A percentile compares a stretch with the other conserved stretches of the same genome.
phyloP scores from a whole-genome alignment of 1,140 invertebrate genomes.

The Thalassaphorura encarpata region DNA sequence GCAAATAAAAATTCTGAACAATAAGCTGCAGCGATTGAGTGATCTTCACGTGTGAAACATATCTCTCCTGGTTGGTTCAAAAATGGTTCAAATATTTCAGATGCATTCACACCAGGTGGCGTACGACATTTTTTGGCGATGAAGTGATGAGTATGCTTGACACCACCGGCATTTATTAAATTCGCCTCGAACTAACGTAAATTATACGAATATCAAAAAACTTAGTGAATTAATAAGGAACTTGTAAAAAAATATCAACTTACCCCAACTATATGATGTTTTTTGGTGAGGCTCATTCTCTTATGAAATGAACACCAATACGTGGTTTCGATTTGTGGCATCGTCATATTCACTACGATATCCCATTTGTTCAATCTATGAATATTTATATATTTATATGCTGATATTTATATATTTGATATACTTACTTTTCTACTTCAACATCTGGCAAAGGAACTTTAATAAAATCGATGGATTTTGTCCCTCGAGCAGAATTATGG shows the following conservation, averaged over 20 bases:
- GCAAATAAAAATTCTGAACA: background rate
- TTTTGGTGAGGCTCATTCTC: background rate
- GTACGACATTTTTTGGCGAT: conserved; percentile 3
- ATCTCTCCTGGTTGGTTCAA: background rate
- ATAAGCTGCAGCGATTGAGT: background rate
- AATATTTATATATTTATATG: background rate
- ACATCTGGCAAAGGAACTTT: background rate
- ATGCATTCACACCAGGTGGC: background rate
- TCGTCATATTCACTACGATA: background rate
- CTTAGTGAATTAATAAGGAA: background rate
- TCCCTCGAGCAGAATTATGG: conserved; percentile 9
- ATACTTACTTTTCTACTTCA: background rate
- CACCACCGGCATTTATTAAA: background rate
- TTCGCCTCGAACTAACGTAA: conserved; percentile 7
- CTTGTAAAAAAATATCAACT: background rate
- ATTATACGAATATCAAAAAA: background rate
- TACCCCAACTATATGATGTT: conserved; percentile 19
- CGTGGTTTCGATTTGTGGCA: conserved; percentile 2
- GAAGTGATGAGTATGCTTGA: conserved; percentile 19
- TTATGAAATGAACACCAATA: conserved; percentile 19
- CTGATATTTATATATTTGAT: background rate
- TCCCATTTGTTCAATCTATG: conserved; percentile 1
- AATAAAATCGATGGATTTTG: background rate
- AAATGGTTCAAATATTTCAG: conserved; percentile 4
- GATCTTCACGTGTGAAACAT: background rate